Base-by-base conservation (phyloP, 2,113 vertebrate species). In the Melozone crissalis region DNA sequence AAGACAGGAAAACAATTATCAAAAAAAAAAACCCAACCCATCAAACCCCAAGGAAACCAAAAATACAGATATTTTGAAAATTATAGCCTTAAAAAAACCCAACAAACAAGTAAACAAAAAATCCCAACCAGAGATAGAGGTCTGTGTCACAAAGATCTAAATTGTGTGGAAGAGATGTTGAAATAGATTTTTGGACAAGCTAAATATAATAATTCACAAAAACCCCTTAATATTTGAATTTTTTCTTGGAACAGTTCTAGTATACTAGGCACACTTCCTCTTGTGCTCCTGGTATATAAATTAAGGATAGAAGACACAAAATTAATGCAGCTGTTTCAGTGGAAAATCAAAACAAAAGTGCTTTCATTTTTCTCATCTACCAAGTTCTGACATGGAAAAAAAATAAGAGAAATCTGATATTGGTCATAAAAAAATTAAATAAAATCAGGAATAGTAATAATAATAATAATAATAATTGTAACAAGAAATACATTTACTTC, bases 31-130 rank as follows among this genome's bases (percentile, higher is more conserved):
- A 43, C 91, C 39, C 39, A 93, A 91, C 90, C 78, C 75, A 94
- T 89, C 84, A 95, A 62, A 94, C 24, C 9, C 37, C 71, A 80
- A 83, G 52, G 27, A 96, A 91, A 93, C 55, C 30, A 83, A 87
- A 93, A 93, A 76, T 71, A 83, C 30, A 77, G 43, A 47, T 17
- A 83, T 73, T 87, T 72, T 4, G 5, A 81, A 94, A 95, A 93
- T 81, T 72, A 93, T 1, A 94, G 80, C 39, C 65, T 90, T 90
- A 30, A 90, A 74, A 61, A 82, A 67, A n/a, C 4, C 19, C 15
- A 59, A 37, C 19, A 73, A 52, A 52, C 18, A 44, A 35, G 43
- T 26, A 63, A 47, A 28, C 1, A 51, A 63, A 35, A 58, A 65
- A 26, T 3, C 7, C 8, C 37, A 85, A 55, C 18, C 66, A 94